These are phyloP conservation scores for Lepidocyrtinus sp. DNA, from an alignment of 2,888 invertebrate genomes.

Conservation along the genomic window DNA sequence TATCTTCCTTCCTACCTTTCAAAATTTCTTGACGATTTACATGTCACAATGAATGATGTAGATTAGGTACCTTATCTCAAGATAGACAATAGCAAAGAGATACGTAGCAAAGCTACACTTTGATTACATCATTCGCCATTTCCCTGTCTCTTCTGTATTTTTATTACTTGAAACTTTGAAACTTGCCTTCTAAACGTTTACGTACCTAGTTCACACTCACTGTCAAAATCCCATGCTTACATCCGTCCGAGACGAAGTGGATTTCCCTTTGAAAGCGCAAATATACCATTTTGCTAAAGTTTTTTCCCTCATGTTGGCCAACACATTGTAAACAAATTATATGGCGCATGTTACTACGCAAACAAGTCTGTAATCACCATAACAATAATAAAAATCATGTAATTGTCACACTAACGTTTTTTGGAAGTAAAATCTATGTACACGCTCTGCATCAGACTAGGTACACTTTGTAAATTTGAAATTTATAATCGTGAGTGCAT, in stretches of 20 bases:
- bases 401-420: background rate
- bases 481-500: background rate
- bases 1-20: background rate
- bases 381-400: background rate
- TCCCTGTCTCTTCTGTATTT: background rate
- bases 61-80: background rate
- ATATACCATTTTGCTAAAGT: no score
- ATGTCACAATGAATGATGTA: background rate
- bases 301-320: no score
- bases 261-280: no score
- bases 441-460: no score
- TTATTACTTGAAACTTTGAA: background rate
- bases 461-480: background rate
- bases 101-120: background rate
- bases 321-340: background rate
- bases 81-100: background rate
- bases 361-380: background rate
- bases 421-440: no score
- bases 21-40: background rate
- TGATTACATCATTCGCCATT: background rate
- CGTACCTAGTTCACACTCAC: background rate
- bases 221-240: background rate
- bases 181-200: background rate
- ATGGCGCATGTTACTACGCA: background rate
- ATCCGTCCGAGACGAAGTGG: background rate